Base-by-base conservation (phyloP, 2,888 invertebrate species). In the Bugulina stolonifera region DNA sequence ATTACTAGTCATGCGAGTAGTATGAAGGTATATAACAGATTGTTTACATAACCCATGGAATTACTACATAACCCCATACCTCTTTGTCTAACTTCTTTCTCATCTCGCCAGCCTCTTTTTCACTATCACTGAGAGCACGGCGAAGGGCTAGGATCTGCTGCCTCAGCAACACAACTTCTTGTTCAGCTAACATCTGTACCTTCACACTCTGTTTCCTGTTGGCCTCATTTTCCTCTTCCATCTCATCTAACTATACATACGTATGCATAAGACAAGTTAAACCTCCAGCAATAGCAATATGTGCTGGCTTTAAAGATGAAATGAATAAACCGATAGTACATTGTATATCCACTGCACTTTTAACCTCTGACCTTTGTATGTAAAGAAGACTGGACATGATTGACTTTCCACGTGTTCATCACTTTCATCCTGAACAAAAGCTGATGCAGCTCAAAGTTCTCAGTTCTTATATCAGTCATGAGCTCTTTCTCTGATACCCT, bases 401-500 rank as follows among this genome's bases (percentile, higher is more conserved):
- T 81, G 72, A 79, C 78, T 73, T 77, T 77, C 83, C 83, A 83
- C 34, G 75, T 77, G 69, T 78, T 79, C 78, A 83, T 77, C 29
- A 81, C 78, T 74, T 80, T 79, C 79, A 81, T 79, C 76, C 83
- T 82, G 73, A 79, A 75, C 73, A 83, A 75, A 55, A 81, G 75
- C n/a, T 77, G 77, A 71, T 77, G 78, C 70, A 83, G 78, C 25
- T 78, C 74, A 73, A 80, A 79, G 75, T 83, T 83, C 74, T 83
- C 81, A 27, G 78, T 76, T 73, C 81, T 79, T 5, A 82, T 72
- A 3, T 75, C 74, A 27, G 80, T 76, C 29, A 82, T 72, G 73
- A 78, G 76, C 57, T 81, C 78, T 0, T 80, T 76, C 69, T 78
- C 78, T 14, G 32, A 14, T 18, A 52, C 25, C n/a, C 70, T 43